Evolutionary conservation across 1,140 invertebrate genomes (phyloP).

Genomic region (Diuraphis noxia): DNA sequence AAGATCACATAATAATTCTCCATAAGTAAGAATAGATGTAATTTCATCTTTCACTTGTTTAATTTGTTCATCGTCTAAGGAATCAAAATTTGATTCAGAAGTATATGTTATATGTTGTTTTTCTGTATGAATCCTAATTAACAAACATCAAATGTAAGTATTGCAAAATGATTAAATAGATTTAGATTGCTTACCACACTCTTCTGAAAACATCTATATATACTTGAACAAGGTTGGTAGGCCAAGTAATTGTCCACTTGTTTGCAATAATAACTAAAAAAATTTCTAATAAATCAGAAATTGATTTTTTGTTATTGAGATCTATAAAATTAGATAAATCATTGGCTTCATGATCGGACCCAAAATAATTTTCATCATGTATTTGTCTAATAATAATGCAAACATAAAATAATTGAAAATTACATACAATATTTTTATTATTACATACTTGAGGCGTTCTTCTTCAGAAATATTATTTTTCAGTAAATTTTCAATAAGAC

Average conservation of each 20-base stretch:
- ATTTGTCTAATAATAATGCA: slow-evolving; percentile 50
- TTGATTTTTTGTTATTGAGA: slow-evolving; percentile 59
- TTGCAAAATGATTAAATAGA: background rate
- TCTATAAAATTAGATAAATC: slow-evolving; percentile 70
- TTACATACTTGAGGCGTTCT: slow-evolving; percentile 38
- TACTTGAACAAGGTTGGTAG: slow-evolving; percentile 24
- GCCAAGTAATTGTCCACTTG: slow-evolving; percentile 54
- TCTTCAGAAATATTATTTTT: slow-evolving; percentile 30
- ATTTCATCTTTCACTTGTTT: slow-evolving; percentile 24
- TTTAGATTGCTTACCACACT: slow-evolving; percentile 31
- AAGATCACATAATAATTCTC: slow-evolving; percentile 29
- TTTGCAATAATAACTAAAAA: slow-evolving; percentile 30
- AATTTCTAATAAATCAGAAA: slow-evolving; percentile 45
- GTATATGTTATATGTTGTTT: slow-evolving; percentile 19
- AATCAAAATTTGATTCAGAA: background rate
- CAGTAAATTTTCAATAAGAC: slow-evolving; percentile 25
- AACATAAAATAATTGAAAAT: background rate
- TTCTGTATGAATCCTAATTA: slow-evolving; percentile 43
- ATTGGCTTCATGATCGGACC: slow-evolving; percentile 66
- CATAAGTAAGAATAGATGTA: slow-evolving; percentile 27
- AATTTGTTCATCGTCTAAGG: background rate
- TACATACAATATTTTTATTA: background rate
- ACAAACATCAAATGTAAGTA: slow-evolving; percentile 9
- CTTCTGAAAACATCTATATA: slow-evolving; percentile 53
- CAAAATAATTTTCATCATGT: slow-evolving; percentile 66